Evolutionary conservation across 2,888 invertebrate genomes (phyloP).

Genomic region (Nipponacmea schrenckii): DNA sequence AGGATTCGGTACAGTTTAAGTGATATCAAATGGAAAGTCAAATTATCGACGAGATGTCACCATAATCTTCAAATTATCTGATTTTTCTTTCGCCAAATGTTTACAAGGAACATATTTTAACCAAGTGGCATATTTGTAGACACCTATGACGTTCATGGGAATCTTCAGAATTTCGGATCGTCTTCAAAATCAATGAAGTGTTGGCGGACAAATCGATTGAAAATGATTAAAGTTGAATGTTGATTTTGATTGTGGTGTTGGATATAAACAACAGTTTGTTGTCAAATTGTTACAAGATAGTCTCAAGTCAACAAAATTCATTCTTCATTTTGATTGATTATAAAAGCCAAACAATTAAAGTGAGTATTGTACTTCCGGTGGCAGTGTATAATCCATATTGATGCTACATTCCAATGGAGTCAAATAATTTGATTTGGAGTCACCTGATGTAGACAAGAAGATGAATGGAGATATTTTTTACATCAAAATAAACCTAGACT

Average conservation of each 20-base stretch:
- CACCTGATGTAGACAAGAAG: background rate
- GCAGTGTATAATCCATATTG: background rate
- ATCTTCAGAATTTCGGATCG: conserved; percentile 4
- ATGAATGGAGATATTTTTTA: background rate
- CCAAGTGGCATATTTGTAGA: background rate
- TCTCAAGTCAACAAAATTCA: too few relatives aligned
- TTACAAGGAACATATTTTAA: conserved; percentile 3
- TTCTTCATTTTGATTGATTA: background rate
- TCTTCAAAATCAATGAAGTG: too few relatives aligned
- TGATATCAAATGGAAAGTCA: background rate
- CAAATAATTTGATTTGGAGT: background rate
- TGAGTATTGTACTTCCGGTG: background rate
- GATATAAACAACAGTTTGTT: too few relatives aligned
- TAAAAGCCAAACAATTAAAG: background rate
- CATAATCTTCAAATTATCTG: background rate
- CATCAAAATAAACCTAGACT: too few relatives aligned
- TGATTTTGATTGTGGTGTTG: too few relatives aligned
- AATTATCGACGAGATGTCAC: conserved; percentile 5
- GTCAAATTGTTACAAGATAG: too few relatives aligned
- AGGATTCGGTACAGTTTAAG: background rate
- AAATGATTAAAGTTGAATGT: background rate
- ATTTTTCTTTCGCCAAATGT: background rate
- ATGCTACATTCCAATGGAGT: background rate
- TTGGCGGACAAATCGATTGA: background rate
- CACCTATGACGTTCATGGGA: background rate